Evolutionary conservation across 1,140 invertebrate genomes (phyloP).

Genomic region (Ectropis grisescens): DNA sequence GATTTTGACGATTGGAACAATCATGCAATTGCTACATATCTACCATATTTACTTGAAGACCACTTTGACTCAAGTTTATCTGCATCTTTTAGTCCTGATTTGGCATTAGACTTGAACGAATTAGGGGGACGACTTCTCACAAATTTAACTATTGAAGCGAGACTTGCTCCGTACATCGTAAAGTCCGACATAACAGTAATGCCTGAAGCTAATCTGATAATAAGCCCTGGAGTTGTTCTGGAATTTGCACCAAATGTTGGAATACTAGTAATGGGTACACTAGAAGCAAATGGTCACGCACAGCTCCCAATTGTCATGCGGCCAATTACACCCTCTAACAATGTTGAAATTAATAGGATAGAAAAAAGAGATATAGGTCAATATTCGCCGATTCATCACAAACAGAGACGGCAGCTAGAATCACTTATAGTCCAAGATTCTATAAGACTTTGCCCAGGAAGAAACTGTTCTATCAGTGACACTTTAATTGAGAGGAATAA

Average conservation of each 20-base stretch:
- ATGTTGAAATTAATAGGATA: slow-evolving; percentile 56
- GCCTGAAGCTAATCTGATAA: slow-evolving; percentile 89
- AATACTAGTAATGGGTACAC: slow-evolving; percentile 92
- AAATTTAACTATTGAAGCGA: slow-evolving; percentile 78
- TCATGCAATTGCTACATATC: slow-evolving; percentile 91
- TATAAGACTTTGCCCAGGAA: slow-evolving; percentile 81
- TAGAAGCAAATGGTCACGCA: slow-evolving; percentile 86
- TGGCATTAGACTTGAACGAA: slow-evolving; percentile 74
- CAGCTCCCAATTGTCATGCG: slow-evolving; percentile 88
- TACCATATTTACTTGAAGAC: slow-evolving; percentile 87
- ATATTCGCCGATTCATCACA: slow-evolving; percentile 36
- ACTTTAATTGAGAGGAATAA: slow-evolving; percentile 66
- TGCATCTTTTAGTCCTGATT: slow-evolving; percentile 72
- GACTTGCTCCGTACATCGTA: slow-evolving; percentile 85
- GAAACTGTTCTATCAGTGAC: slow-evolving; percentile 74
- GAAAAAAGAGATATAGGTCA: slow-evolving; percentile 42
- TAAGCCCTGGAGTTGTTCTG: slow-evolving; percentile 91
- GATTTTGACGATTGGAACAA: slow-evolving; percentile 99
- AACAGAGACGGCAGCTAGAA: slow-evolving; percentile 66
- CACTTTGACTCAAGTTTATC: slow-evolving; percentile 83
- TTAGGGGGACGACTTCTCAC: slow-evolving; percentile 88
- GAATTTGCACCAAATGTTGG: slow-evolving; percentile 98
- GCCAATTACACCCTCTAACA: slow-evolving; percentile 69
- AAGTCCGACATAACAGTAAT: slow-evolving; percentile 95
- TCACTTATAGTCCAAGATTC: slow-evolving; percentile 69